Evolutionary conservation across 1,140 invertebrate species (phyloP).

Genomic region (Drosophila hydei): DNA sequence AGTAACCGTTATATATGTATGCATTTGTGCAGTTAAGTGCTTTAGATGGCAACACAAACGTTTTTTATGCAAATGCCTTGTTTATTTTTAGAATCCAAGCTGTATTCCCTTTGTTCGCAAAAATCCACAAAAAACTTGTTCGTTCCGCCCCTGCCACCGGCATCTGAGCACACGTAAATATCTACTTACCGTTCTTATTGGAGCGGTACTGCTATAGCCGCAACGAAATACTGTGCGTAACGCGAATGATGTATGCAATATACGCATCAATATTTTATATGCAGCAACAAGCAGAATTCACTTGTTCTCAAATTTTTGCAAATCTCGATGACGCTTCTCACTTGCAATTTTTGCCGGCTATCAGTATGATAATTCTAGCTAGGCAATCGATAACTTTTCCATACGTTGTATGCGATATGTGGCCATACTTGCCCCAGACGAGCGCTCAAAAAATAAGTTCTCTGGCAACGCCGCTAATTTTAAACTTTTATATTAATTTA

Average conservation of each 20-base stretch:
- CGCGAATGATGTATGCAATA: constrained; percentile 34
- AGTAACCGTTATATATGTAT: neutral
- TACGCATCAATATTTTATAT: constrained; percentile 49
- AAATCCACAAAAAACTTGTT: constrained; percentile 6
- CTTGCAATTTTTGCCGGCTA: constrained; percentile 64
- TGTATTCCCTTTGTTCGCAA: constrained; percentile 32
- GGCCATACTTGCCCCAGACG: neutral
- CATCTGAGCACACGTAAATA: neutral
- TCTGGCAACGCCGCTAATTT: constrained; percentile 29
- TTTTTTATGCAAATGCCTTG: constrained; percentile 59
- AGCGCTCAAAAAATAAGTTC: neutral
- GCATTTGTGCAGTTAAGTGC: constrained; percentile 15
- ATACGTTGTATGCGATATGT: constrained; percentile 10
- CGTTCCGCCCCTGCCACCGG: constrained; percentile 8
- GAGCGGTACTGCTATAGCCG: constrained; percentile 28
- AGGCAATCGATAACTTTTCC: constrained; percentile 2
- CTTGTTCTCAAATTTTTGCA: constrained; percentile 3
- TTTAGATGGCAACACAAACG: constrained; percentile 16
- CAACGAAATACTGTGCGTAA: constrained; percentile 40
- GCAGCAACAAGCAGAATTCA: neutral
- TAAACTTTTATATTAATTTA: no score
- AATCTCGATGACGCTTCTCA: constrained; percentile 18
- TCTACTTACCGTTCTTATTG: constrained; percentile 53
- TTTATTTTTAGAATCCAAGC: constrained; percentile 60
- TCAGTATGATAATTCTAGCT: constrained; percentile 1